Conservation (phyloP, 2,113 vertebrate genomes). For the Casuarius casuarius region DNA sequence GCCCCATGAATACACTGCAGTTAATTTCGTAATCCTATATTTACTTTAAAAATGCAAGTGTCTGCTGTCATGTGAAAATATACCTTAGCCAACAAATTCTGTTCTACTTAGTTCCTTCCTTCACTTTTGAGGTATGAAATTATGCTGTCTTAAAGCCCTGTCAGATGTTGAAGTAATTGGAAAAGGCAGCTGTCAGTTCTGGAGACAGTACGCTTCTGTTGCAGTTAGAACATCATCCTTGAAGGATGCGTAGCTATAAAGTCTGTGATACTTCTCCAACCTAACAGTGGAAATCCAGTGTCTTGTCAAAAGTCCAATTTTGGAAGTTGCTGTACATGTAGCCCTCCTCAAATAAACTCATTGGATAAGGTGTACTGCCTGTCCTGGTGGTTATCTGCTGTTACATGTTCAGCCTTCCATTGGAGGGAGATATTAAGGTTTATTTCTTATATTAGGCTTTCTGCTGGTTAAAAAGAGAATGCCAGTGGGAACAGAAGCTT, state of each 20-base stretch:
- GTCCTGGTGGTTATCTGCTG: background rate
- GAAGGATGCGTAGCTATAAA: background rate
- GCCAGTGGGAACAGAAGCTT: background rate
- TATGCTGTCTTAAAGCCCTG: background rate
- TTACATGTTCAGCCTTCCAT: background rate
- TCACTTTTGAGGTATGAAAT: background rate
- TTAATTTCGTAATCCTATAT: background rate
- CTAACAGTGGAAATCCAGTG: background rate
- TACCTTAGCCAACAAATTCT: background rate
- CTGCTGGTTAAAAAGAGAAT: background rate
- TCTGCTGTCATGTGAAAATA: background rate
- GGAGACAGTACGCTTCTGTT: background rate
- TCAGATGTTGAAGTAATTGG: accelerated
- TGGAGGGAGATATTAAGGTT: background rate
- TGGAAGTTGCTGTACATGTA: background rate
- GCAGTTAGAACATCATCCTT: background rate
- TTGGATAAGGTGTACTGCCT: slow-evolving; percentile 17
- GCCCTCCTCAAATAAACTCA: background rate
- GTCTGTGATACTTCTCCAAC: background rate
- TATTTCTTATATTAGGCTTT: slow-evolving; percentile 39
- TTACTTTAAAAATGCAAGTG: background rate
- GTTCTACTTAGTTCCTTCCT: background rate
- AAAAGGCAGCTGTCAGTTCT: background rate
- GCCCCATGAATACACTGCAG: background rate
- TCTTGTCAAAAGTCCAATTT: background rate